Evolutionary conservation across 1,140 invertebrate species (phyloP).

Genomic region (Dreissena polymorpha): DNA sequence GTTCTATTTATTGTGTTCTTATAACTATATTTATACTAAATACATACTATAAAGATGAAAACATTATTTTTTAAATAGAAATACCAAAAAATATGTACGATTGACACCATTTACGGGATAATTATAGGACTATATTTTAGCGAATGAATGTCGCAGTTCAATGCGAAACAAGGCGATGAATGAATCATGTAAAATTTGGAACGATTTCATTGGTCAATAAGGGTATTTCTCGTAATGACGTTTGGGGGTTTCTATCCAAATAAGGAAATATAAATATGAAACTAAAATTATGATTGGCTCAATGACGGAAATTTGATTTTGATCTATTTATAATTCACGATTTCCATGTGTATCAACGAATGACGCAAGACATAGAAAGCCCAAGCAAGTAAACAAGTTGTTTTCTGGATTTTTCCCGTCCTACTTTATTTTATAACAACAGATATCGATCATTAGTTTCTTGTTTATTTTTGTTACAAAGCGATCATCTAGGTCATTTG

Average conservation of each 20-base stretch:
- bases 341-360: no score
- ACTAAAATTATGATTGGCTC: slow-evolving; percentile 25
- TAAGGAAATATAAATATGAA: slow-evolving; percentile 1
- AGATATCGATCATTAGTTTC: no score
- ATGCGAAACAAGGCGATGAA: slow-evolving; percentile 19
- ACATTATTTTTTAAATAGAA: neutral
- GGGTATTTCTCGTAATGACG: slow-evolving; percentile 35
- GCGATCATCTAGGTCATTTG: no score
- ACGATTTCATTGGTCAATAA: slow-evolving; percentile 36
- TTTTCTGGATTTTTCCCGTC: no score
- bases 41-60: neutral
- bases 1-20: neutral
- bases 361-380: no score
- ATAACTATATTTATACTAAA: neutral
- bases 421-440: no score
- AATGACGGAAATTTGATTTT: no score
- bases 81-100: neutral
- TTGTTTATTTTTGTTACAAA: no score
- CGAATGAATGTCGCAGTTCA: neutral
- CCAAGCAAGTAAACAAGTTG: no score
- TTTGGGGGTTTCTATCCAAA: neutral
- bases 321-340: no score
- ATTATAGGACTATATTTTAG: slow-evolving; percentile 16
- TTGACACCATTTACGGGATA: neutral
- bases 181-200: slow-evolving; percentile 48